Base-by-base conservation (phyloP, 2,797 vertebrate genomes). In the Argentina silus region DNA sequence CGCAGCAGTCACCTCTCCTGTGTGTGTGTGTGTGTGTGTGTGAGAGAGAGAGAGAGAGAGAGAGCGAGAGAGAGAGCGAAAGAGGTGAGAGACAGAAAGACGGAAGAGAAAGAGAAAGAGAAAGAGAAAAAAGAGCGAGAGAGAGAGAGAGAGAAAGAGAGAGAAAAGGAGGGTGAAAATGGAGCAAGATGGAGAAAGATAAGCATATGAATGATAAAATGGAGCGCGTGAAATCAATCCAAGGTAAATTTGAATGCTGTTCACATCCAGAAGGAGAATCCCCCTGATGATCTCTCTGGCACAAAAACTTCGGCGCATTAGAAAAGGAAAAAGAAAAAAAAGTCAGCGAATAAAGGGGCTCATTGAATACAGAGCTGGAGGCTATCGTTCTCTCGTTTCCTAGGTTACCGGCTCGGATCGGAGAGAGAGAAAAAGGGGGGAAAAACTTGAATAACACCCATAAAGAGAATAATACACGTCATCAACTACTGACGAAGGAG, bases 381-480 rank as follows among this genome's bases (percentile, higher is more conserved):
- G 74, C 78, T 71, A 72, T 62, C 73, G 73, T 76, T 81, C 64
- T 69, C 57, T 67, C 69, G 90, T 92, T 90, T 75, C 90, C 89
- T 79, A 71, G 89, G 88, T 89, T 85, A 92, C 90, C 50, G 48
- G 78, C 74, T 81, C 72, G 76, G 70, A 74, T 86, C 76, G 73
- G 68, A 15, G 45, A 81, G 60, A 59, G 27, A 36, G 27, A 36
- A 4, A 36, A 36, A 4, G 27, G 48, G 51, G 42, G 56, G 42
- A 56, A 63, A 71, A 48, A 77, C 65, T 69, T 36, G 45, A 77
- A 67, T 48, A 70, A 64, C 57, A 60, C 17, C 43, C 63, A 3
- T 23, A 44, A 6, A 63, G 51, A 47, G 19, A 36, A 45, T 45
- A 55, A 27, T 9, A 19, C 61, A 61, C 47, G 63, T 67, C 74